Conservation (phyloP, 2,797 vertebrate species). For the Alcedo atthis region DNA sequence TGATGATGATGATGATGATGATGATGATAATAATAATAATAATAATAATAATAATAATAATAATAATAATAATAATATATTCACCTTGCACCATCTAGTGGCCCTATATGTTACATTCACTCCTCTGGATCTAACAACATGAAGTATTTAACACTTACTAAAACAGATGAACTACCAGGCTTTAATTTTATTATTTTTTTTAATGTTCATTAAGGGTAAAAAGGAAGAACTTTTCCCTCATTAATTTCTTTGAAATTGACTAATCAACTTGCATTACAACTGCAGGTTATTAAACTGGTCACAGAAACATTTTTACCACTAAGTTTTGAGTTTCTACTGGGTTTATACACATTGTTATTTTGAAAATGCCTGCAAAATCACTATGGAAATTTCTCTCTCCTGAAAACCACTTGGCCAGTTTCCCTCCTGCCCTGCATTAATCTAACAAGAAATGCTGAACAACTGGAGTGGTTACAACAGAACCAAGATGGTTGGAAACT, state of each 20-base stretch:
- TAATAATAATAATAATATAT: background rate
- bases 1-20: no score
- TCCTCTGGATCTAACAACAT: background rate
- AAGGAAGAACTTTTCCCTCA: background rate
- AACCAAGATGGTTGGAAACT: background rate
- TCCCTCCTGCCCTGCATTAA: background rate
- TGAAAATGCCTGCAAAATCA: background rate
- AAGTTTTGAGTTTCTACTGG: background rate
- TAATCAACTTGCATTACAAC: background rate
- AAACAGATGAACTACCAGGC: background rate
- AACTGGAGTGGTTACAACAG: background rate
- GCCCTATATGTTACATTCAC: background rate
- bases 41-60: background rate
- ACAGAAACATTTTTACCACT: background rate
- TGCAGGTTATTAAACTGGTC: background rate
- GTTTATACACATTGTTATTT: background rate
- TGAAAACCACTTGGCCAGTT: background rate
- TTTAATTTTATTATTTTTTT: background rate
- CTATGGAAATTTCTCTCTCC: background rate
- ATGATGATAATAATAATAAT: no score
- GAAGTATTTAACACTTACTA: background rate
- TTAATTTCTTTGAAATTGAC: background rate
- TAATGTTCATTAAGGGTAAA: background rate
- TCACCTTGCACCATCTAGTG: constrained; percentile 73
- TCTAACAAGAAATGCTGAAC: background rate